Base-by-base conservation (phyloP, 2,888 invertebrate genomes). In the Andrena marginata region DNA sequence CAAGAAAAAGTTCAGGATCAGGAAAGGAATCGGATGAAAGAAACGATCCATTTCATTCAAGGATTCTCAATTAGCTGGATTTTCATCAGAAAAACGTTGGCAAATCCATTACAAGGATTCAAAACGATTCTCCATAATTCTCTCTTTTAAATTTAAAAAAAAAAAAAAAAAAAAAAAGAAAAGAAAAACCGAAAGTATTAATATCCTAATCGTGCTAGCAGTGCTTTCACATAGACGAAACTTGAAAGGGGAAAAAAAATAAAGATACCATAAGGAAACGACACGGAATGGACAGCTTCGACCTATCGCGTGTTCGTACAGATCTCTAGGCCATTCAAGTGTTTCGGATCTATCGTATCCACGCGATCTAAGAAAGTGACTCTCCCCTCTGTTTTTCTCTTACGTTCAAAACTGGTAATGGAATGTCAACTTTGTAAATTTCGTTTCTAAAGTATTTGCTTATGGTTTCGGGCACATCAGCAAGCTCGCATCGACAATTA, bases 1-100 rank as follows among this genome's bases (percentile, higher is more conserved):
- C 88, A 91, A 90, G 90, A 91, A 90, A 91, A 91, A 88, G 89
- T 90, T 90, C 84, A 91, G 90, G 89, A 92, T 89, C 84, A 89
- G 88, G 89, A 91, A 81, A 90, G 87, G 87, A 86, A 86, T 85
- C 74, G 83, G 80, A 83, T 87, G 80, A 88, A 85, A 85, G 79
- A 86, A 76, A 81, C 81, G 76, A 82, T 89, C 80, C 86, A 87
- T 89, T 84, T 81, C 79, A 87, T 85, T 84, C 83, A 86, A 88
- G 89, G 90, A 91, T 88, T 89, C 84, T 85, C 88, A 83, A 85
- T 91, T 91, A 88, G 85, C 85, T 82, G 89, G 90, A 89, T 87
- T 90, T 87, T 88, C 89, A 88, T 89, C 86, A 87, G 87, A 83
- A 89, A 42, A 86, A 85, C 88, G 88, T 91, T 91, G 89, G 89